Evolutionary conservation across 2,797 vertebrate genomes (phyloP).

Genomic region (Hydrocynus forskahlii): DNA sequence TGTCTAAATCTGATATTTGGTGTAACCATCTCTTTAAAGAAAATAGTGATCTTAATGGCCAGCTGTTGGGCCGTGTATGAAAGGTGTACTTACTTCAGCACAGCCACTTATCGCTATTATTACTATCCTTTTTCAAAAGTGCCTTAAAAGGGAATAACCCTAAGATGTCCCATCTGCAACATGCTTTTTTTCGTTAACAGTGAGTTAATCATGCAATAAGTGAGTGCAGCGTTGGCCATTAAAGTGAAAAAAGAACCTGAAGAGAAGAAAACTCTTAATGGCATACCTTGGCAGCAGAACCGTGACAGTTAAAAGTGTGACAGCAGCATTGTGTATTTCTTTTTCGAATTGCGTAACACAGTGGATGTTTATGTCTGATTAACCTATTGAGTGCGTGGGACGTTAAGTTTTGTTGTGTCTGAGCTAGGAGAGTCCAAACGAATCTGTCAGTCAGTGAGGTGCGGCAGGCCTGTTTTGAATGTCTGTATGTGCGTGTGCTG

Average conservation of each 20-base stretch:
- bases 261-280: not conserved
- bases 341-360: slow-evolving; percentile 49
- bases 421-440: slow-evolving; percentile 58
- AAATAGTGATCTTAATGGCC: slow-evolving; percentile 28
- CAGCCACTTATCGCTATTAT: not conserved
- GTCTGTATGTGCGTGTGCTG: slow-evolving; percentile 17
- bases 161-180: not conserved
- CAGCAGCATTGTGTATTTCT: slow-evolving; percentile 7
- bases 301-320: not conserved
- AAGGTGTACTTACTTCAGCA: slow-evolving; percentile 6
- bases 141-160: not conserved
- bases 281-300: slow-evolving; percentile 6
- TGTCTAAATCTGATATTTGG: not conserved
- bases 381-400: slow-evolving; percentile 40
- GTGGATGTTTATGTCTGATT: slow-evolving; percentile 58
- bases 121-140: not conserved
- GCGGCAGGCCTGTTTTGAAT: slow-evolving; percentile 16
- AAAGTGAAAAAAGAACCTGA: slow-evolving; percentile 7
- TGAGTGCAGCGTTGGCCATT: not conserved
- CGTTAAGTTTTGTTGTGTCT: slow-evolving; percentile 74
- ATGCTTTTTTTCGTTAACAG: not conserved
- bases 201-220: not conserved
- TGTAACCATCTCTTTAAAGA: not conserved
- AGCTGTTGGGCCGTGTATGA: slow-evolving; percentile 27
- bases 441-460: slow-evolving; percentile 32